phyloP scores from a whole-genome alignment of 2,113 vertebrate genomes.

The Aythya baeri region DNA sequence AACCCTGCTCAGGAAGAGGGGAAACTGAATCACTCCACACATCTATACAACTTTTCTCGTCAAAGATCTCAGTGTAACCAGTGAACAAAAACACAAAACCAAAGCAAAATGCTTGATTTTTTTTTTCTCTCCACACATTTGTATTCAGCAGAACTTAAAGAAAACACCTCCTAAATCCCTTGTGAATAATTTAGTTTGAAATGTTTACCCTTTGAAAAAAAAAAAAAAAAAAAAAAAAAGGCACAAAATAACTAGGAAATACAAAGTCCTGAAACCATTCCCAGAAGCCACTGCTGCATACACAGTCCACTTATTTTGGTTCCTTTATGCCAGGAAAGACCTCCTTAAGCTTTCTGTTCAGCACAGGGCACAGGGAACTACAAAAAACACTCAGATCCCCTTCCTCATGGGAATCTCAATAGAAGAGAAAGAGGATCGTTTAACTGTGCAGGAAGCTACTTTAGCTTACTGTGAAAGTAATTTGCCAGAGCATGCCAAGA shows the following conservation, averaged over 20 bases:
- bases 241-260: conserved; percentile 57
- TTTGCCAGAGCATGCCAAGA: neutral
- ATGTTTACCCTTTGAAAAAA: conserved; percentile 65
- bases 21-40: neutral
- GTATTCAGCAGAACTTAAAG: conserved; percentile 61
- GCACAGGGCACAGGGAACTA: neutral
- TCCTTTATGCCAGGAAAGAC: conserved; percentile 36
- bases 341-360: conserved; percentile 50
- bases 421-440: conserved; percentile 13
- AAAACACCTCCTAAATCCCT: conserved; percentile 66
- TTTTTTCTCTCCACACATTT: conserved; percentile 60
- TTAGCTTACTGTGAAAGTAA: conserved; percentile 15
- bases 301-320: conserved; percentile 47
- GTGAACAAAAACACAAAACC: conserved; percentile 43
- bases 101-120: conserved; percentile 45
- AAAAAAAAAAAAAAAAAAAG: neutral
- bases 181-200: conserved; percentile 75
- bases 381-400: conserved; percentile 43
- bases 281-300: conserved; percentile 38
- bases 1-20: neutral
- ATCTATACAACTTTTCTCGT: conserved; percentile 34
- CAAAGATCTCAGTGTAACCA: conserved; percentile 52
- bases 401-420: conserved; percentile 47
- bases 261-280: conserved; percentile 60
- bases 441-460: conserved; percentile 42